phyloP scores from a whole-genome alignment of 2,888 invertebrate species.

The Caenorhabditis sp. region DNA sequence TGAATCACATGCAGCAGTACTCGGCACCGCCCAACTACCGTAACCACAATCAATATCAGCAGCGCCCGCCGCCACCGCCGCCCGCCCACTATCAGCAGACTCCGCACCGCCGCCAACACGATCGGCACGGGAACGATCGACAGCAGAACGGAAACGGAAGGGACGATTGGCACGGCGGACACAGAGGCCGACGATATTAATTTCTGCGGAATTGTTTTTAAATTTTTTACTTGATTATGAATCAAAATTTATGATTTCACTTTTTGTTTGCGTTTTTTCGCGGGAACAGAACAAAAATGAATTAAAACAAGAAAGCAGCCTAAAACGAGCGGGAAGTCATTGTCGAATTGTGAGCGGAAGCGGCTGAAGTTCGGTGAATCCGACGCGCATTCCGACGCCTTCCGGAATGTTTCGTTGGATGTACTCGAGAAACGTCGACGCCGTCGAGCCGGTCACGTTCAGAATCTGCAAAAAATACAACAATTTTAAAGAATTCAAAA shows the following conservation, averaged over 20 bases:
- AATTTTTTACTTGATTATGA: no score
- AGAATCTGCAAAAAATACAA: no score
- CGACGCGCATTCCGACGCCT: conserved; percentile 90
- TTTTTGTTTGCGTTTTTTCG: no score
- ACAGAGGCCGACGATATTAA: background rate
- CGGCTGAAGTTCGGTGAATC: conserved; percentile 69
- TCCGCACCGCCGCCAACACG: conserved; percentile 20
- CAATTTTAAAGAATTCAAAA: background rate
- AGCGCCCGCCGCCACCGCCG: background rate
- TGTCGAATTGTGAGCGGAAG: conserved; percentile 66
- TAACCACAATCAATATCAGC: background rate
- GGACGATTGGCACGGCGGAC: no score
- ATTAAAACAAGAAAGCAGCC: no score
- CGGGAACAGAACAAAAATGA: no score
- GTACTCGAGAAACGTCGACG: conserved; percentile 95
- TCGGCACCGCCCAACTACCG: background rate
- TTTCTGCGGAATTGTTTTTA: no score
- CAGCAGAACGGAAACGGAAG: background rate
- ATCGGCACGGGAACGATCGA: conserved; percentile 20
- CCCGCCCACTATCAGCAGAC: background rate
- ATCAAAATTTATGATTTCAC: no score
- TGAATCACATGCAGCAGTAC: conserved; percentile 7
- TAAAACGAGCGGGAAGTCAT: background rate
- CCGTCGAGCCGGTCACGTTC: conserved; percentile 92
- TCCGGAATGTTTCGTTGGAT: conserved; percentile 96